These are phyloP conservation scores for Engystomops pustulosus DNA, from an alignment of 2,113 vertebrate species.

Conservation along the genomic window DNA sequence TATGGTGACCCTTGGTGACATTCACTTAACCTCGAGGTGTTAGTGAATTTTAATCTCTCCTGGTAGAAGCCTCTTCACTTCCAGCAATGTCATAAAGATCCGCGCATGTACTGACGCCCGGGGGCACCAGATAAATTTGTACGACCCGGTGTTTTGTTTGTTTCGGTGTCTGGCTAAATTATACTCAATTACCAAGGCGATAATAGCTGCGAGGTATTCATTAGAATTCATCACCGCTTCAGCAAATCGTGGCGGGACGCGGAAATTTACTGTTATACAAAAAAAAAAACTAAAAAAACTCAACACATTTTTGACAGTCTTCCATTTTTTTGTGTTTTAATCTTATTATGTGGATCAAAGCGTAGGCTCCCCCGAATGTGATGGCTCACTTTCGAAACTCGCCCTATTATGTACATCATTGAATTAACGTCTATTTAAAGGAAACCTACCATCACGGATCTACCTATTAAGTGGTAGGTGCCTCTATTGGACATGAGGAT, in stretches of 20 bases:
- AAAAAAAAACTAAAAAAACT: conserved; percentile 7
- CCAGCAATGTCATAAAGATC: conserved; percentile 47
- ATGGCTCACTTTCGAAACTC: background rate
- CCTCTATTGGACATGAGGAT: too few relatives aligned
- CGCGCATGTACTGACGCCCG: background rate
- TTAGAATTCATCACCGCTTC: conserved; percentile 48
- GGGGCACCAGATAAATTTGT: conserved; percentile 10
- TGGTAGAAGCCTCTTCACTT: conserved; percentile 20
- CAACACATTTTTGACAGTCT: conserved; percentile 22
- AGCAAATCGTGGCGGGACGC: conserved; percentile 29
- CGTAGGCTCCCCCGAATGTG: background rate
- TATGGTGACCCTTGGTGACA: background rate
- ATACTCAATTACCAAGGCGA: conserved; percentile 54
- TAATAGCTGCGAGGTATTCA: conserved; percentile 56
- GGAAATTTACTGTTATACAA: background rate
- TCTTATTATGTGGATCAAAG: conserved; percentile 33
- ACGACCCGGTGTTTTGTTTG: conserved; percentile 44
- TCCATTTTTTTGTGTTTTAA: conserved; percentile 26
- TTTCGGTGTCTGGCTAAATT: conserved; percentile 52
- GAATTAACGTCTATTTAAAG: background rate
- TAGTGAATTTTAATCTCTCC: conserved; percentile 32
- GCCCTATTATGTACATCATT: background rate
- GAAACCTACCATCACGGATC: too few relatives aligned
- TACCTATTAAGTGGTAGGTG: too few relatives aligned
- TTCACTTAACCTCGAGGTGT: conserved; percentile 43